Base-by-base conservation (phyloP, 2,113 vertebrate species). In the Mustela lutreola region DNA sequence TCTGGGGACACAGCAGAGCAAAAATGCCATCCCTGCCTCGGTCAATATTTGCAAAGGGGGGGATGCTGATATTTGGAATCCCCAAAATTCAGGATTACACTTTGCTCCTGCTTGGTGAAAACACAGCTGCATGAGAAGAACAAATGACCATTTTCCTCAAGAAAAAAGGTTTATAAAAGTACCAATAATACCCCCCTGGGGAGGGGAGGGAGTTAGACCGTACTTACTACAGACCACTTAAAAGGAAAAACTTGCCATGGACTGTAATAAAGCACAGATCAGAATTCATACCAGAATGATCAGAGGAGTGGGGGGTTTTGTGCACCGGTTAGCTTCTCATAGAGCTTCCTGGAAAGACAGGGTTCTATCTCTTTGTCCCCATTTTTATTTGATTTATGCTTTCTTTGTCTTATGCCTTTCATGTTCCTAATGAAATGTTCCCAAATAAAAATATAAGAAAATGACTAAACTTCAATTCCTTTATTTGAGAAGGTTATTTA, bases 381-480 rank as follows among this genome's bases (percentile, higher is more conserved):
- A 26, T 28, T 1, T 86, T 63, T 24, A 22, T 82, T 42, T 90
- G 89, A 79, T 53, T 79, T 90, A 9, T 75, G 22, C 48, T 56
- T 60, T 39, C 67, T 85, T 93, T 84, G 39, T 88, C 73, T 73
- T 71, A 42, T 24, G 42, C 36, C 31, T 95, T 89, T 21, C 42
- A 42, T 11, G 36, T 50, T 90, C n/a, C 26, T 95, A 28, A 58
- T 5, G 65, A 14, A 53, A 82, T 67, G 16, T 93, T 93, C 81
- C 33, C 76, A 75, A 56, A 75, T 83, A 79, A 95, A 73, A 94
- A 88, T 33, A 2, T 36, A 89, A 95, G 36, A 94, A 94, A 88
- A 42, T n/a, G 19, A 73, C 9, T 42, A 67, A 94, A 83, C 19
- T 15, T 90, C 82, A 18, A 96, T 70, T 97, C 65, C 48, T 48